Base-by-base conservation (phyloP, 1,140 invertebrate species). In the Orussus abietinus region DNA sequence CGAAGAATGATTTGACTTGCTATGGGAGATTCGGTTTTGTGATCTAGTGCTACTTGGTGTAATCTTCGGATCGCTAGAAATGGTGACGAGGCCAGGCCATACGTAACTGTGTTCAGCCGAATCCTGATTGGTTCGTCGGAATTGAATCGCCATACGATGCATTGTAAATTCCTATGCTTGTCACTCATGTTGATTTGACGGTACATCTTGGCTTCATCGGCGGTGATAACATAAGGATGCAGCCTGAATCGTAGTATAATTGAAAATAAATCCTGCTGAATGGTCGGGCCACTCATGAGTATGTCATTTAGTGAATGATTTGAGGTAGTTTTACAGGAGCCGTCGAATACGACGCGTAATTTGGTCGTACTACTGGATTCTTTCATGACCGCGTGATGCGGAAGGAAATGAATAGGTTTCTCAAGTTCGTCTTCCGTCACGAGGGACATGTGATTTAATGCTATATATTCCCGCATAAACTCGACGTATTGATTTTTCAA, bases 101-200 rank as follows among this genome's bases (percentile, higher is more conserved):
- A 62, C 0, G 57, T 62, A 0, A 62, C 42, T 0, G 57, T 62
- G 15, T 51, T 51, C 2, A 71, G 38, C 12, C 46, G 45, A 9
- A 57, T 53, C 22, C 42, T 25, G 1, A 69, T 17, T 11, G 47
- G 29, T 9, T 55, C 17, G 2, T 9, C n/a, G 10, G 14, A 34
- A 32, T 45, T 41, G 1, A 57, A 51, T n/a, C 58, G 43, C 64
- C 62, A 73, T 11, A 72, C 33, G 34, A 70, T 68, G 32, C 54
- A 38, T 41, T 65, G 67, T 15, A 54, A 53, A 45, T 62, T 51
- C 9, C 47, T 52, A 55, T 60, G 38, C 2, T 43, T 31, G 6
- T 33, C 3, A 37, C 42, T 12, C 3, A 64, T 31, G 10, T 31
- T 13, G 13, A 10, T 6, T 20, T 39, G 38, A 5, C 38, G 26